Percentiles rank a stretch among this genome's conserved stretches.
Evolutionary conservation across 2,888 invertebrate genomes (phyloP).

Genomic region (Lasioglossum zephyrum): DNA sequence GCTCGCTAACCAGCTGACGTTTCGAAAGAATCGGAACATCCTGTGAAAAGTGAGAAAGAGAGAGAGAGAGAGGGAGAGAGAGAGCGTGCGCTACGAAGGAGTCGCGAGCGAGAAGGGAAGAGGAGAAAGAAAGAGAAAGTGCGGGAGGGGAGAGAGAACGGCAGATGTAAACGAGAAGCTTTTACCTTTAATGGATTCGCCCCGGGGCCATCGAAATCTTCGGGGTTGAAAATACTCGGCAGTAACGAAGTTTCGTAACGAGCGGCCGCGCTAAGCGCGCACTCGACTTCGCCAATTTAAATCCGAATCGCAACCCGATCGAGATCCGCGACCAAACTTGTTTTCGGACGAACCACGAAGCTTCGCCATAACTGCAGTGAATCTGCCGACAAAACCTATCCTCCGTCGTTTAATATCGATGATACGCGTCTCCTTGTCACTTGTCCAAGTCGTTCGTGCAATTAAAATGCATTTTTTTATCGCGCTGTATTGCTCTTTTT

Average conservation of each 20-base stretch:
- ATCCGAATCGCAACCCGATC: constrained; percentile 65
- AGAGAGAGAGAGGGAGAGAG: not conserved
- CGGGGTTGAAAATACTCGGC: constrained; percentile 72
- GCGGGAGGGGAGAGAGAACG: constrained; percentile 25
- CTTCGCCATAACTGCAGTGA: not conserved
- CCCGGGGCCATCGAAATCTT: constrained; percentile 70
- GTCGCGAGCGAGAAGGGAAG: not conserved
- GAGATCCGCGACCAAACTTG: constrained; percentile 55
- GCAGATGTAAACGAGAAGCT: constrained; percentile 72
- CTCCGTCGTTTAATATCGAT: not conserved
- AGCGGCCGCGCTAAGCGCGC: constrained; percentile 55
- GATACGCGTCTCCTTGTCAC: too few species aligned
- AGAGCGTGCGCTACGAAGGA: constrained; percentile 1
- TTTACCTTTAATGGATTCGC: constrained; percentile 73
- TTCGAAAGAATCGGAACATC: constrained; percentile 60
- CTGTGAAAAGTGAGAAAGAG: not conserved
- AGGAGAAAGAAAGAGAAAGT: constrained; percentile 34
- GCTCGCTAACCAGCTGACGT: constrained; percentile 66
- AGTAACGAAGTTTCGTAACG: constrained; percentile 73
- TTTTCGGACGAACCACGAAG: constrained; percentile 22
- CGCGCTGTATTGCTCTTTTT: too few species aligned
- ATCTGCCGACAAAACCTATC: constrained; percentile 23
- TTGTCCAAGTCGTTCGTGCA: too few species aligned
- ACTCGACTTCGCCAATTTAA: constrained; percentile 61
- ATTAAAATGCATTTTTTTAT: too few species aligned